A percentile compares a stretch with the other conserved stretches of the same genome.
These are phyloP conservation scores for Oscheius sp. DNA, from an alignment of 2,888 invertebrate genomes.

Conservation along the genomic window DNA sequence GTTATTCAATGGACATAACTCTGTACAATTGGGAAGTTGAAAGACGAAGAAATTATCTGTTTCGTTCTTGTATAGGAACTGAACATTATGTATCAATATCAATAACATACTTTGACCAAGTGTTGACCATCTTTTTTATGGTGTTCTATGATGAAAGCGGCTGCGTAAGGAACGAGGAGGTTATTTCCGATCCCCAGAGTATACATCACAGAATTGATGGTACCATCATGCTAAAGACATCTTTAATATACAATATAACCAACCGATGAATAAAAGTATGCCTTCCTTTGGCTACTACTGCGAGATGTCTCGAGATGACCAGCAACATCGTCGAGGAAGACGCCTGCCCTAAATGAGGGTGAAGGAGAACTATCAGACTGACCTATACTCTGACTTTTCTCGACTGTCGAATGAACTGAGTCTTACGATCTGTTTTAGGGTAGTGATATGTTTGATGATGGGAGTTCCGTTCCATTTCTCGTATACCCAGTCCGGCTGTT, in stretches of 20 bases:
- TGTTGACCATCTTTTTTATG: constrained; percentile 37
- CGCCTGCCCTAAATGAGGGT: constrained; percentile 12
- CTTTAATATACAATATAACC: not conserved
- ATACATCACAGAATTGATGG: constrained; percentile 40
- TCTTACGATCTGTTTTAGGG: constrained; percentile 39
- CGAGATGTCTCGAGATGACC: not conserved
- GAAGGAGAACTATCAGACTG: not conserved
- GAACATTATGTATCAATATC: not conserved
- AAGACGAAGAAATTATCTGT: not conserved
- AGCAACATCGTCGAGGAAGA: constrained; percentile 19
- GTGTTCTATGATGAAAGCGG: constrained; percentile 43
- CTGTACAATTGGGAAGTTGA: not conserved
- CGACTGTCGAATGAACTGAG: constrained; percentile 38
- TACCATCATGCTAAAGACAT: constrained; percentile 50
- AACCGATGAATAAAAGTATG: constrained; percentile 1
- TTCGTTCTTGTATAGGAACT: constrained; percentile 14
- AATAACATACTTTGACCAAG: not conserved
- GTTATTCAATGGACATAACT: not conserved
- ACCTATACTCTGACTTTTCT: constrained; percentile 37
- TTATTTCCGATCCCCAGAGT: constrained; percentile 45
- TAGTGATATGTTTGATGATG: constrained; percentile 42
- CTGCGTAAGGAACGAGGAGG: constrained; percentile 48
- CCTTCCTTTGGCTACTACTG: not conserved
- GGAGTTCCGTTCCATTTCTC: constrained; percentile 38
- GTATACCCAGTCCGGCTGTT: constrained; percentile 43